Evolutionary conservation across 2,888 invertebrate genomes (phyloP).

Genomic region (Scrobipalpa atriplicella): DNA sequence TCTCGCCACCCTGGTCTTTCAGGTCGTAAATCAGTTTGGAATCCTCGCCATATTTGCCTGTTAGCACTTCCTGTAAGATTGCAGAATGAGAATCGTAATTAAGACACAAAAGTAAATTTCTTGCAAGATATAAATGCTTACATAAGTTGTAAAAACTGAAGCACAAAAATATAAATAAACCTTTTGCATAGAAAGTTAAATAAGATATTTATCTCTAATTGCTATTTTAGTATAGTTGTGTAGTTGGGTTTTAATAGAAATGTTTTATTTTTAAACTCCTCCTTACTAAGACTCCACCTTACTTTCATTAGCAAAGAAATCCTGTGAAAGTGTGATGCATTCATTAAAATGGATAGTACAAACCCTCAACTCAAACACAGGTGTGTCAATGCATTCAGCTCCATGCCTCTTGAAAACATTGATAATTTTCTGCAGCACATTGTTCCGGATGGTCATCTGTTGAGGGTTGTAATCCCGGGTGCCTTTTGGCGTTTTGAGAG

Average conservation of each 20-base stretch:
- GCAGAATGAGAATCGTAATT: not conserved
- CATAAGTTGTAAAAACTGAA: too few relatives aligned
- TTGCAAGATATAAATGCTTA: not conserved
- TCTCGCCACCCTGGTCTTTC: conserved; percentile 99
- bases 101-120: not conserved
- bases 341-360: not conserved
- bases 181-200: too few relatives aligned
- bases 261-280: too few relatives aligned
- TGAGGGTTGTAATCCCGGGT: conserved; percentile 97
- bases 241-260: too few relatives aligned
- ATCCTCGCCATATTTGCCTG: conserved; percentile 99
- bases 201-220: too few relatives aligned
- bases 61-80: conserved; percentile 92
- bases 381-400: conserved; percentile 99
- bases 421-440: conserved; percentile 93
- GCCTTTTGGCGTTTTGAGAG: conserved; percentile 95
- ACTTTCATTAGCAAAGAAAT: too few relatives aligned
- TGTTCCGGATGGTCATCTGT: conserved; percentile 96
- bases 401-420: conserved; percentile 97
- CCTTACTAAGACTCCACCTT: too few relatives aligned
- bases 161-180: too few relatives aligned
- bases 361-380: conserved; percentile 98
- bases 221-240: too few relatives aligned
- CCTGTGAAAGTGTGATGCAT: too few relatives aligned
- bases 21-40: conserved; percentile 99